Evolutionary conservation across 2,113 vertebrate species (phyloP).

Genomic region (Oriolus oriolus): DNA sequence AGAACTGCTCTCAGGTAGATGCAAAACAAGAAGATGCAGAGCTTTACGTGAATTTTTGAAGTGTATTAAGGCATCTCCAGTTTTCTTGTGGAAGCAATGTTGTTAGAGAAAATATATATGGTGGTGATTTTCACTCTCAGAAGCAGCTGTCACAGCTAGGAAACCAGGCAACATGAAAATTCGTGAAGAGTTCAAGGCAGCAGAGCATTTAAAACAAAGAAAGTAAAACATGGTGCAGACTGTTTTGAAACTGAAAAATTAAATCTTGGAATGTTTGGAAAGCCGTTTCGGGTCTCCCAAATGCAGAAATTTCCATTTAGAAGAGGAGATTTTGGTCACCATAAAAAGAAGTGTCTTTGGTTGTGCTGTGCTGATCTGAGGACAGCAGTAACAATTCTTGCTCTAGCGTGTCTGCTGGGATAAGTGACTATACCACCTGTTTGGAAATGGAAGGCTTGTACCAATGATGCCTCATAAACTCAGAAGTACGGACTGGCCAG

Average conservation of each 20-base stretch:
- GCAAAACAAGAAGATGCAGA: neutral
- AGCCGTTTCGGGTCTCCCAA: neutral
- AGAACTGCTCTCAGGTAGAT: neutral
- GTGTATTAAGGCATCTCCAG: neutral
- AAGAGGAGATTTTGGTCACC: neutral
- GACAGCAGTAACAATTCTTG: neutral
- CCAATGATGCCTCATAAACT: neutral
- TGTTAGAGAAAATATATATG: neutral
- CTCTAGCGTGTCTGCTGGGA: accelerated
- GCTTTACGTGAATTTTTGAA: neutral
- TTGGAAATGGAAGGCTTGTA: neutral
- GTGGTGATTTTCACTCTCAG: neutral
- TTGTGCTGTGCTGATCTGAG: neutral
- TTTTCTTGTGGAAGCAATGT: neutral
- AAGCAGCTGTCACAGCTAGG: neutral
- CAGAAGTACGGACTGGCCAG: neutral
- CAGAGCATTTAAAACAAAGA: neutral
- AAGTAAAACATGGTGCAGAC: neutral
- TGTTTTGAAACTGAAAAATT: neutral
- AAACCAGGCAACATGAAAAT: neutral
- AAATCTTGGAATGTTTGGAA: neutral
- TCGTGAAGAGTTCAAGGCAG: neutral
- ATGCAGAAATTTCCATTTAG: neutral
- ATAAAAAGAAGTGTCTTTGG: neutral
- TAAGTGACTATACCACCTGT: neutral